Evolutionary conservation across 2,113 vertebrate genomes (phyloP), one percentile per base, ranked within the genome.

Genomic region (Silurus asotus): DNA sequence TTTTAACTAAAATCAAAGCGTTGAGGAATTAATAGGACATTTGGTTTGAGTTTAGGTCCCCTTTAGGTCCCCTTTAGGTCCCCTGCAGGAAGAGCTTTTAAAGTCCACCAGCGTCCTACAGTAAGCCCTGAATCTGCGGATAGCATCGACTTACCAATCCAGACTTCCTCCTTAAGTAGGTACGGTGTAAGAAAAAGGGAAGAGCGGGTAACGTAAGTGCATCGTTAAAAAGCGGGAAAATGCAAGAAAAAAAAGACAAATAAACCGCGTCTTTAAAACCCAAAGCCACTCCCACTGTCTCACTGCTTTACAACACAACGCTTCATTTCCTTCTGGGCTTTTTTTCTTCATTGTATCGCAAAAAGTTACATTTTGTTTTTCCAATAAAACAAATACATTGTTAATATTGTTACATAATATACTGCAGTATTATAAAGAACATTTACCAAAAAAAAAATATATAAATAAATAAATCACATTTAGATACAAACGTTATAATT

Each of bases 151-250:
- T 99, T 99, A 99, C 98, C 98, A 98, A 99, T 97, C 97, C 97
- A 97, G 98, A 97, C 96, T 96, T 99, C 98, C 98, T 99, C 98
- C 98, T 99, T 99, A 98, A 99, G 97, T 98, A 99, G 96, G 98
- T 98, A 99, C 97, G 97, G 97, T 99, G 98, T 98, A 99, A 98
- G 97, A 99, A 98, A 99, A 99, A 97, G 97, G 97, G 97, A 98
- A 99, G 97, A 99, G 96, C 96, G 97, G 96, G 97, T 95, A 98
- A 98, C 95, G 96, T 98, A 97, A 99, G 97, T 98, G 97, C 97
- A 99, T 98, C 96, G 95, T 98, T 97, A 99, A 96, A 99, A 96
- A 98, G 96, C 96, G 93, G 96, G 95, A 95, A 96, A 98, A 97
- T 92, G 96, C 97, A 99, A 97, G 96, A 97, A 97, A 96, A 37